phyloP scores from a whole-genome alignment of 1,140 invertebrate genomes.

The Zelostemma sp. region DNA sequence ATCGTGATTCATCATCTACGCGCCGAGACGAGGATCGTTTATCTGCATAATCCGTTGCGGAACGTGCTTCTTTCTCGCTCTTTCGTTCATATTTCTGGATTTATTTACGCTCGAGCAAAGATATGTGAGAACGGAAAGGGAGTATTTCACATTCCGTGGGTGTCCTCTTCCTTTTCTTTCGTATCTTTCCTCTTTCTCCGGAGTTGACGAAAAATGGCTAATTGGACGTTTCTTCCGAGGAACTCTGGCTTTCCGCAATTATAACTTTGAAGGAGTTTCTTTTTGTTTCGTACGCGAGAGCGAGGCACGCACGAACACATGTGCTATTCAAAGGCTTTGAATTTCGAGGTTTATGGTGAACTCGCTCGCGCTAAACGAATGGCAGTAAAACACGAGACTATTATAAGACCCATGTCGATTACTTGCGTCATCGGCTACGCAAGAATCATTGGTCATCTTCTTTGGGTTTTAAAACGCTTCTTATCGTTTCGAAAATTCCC shows the following conservation, averaged over 20 bases:
- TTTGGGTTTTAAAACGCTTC: slow-evolving; percentile 9
- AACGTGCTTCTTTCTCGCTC: too few species aligned
- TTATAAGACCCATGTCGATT: slow-evolving; percentile 18
- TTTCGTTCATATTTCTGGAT: too few species aligned
- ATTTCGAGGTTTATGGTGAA: slow-evolving; percentile 19
- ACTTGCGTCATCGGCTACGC: slow-evolving; percentile 11
- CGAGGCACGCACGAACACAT: background rate
- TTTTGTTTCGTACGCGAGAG: too few species aligned
- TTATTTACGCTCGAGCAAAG: too few species aligned
- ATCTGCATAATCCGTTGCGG: too few species aligned
- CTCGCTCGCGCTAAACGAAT: slow-evolving; percentile 14
- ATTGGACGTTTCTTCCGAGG: too few species aligned
- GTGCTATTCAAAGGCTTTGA: slow-evolving; percentile 3
- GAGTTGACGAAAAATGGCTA: too few species aligned
- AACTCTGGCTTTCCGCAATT: too few species aligned
- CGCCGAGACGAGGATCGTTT: too few species aligned
- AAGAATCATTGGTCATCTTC: slow-evolving; percentile 3
- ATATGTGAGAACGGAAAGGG: slow-evolving; percentile 17
- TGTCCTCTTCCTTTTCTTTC: slow-evolving; percentile 18
- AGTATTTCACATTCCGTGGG: slow-evolving; percentile 20
- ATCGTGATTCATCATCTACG: too few species aligned
- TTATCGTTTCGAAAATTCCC: background rate
- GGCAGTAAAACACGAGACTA: slow-evolving; percentile 5
- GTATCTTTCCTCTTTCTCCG: slow-evolving; percentile 25
- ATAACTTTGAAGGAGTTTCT: too few species aligned